phyloP scores from a whole-genome alignment of 1,140 invertebrate genomes.

The Formica selysi region DNA sequence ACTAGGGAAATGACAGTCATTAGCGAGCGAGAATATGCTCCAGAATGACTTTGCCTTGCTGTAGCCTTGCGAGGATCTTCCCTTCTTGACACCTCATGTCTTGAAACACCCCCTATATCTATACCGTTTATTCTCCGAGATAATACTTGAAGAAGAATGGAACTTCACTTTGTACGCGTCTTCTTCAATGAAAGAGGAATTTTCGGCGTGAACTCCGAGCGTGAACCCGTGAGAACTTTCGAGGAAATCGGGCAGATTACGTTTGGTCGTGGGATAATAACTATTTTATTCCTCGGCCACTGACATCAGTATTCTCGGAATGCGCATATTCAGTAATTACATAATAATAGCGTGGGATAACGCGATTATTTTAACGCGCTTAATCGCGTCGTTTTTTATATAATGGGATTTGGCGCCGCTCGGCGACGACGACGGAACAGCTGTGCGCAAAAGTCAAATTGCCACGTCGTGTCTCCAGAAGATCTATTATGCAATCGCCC shows the following conservation, averaged over 20 bases:
- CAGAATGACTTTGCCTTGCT: slow-evolving; percentile 61
- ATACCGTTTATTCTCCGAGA: background rate
- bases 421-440: slow-evolving; percentile 7
- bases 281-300: slow-evolving; percentile 29
- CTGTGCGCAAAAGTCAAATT: slow-evolving; percentile 26
- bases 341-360: slow-evolving; percentile 49
- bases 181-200: background rate
- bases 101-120: too few relatives aligned
- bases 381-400: slow-evolving; percentile 33
- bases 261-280: slow-evolving; percentile 49
- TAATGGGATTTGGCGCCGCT: background rate
- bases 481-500: slow-evolving; percentile 35
- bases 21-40: slow-evolving; percentile 68
- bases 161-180: slow-evolving; percentile 6
- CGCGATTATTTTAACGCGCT: slow-evolving; percentile 25
- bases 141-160: slow-evolving; percentile 25
- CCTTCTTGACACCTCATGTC: background rate
- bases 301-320: slow-evolving; percentile 35
- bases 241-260: slow-evolving; percentile 26
- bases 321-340: slow-evolving; percentile 24
- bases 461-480: slow-evolving; percentile 15
- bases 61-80: background rate
- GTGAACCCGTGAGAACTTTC: slow-evolving; percentile 23
- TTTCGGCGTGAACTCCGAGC: slow-evolving; percentile 1
- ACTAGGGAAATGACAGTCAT: slow-evolving; percentile 77